Evolutionary conservation across 2,888 invertebrate species (phyloP), one percentile per base, ranked within the genome.

Genomic region (Eupeodes latifasciatus): DNA sequence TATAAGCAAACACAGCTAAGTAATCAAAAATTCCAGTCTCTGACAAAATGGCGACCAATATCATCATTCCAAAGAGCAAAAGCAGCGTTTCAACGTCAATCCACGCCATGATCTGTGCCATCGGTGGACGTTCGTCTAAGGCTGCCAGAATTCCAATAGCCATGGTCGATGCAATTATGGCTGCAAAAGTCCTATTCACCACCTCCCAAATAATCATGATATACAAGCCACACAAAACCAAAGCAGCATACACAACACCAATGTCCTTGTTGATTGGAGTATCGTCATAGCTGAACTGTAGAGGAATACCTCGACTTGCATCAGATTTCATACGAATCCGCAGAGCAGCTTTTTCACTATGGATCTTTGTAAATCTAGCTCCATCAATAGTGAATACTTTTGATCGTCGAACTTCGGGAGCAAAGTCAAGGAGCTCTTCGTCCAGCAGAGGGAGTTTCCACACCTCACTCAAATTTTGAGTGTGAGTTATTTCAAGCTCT

Each of bases 21-120:
- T 96, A 97, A 93, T 97, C 97, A 91, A 97, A 97, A 90, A 97
- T 94, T 2, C 97, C 97, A 0, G 97, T 97, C 92, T 97, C 97
- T 3, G 96, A 96, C 62, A 97, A 94, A 79, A 97, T 95, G 10
- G 96, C 96, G 4, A 97, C 97, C 53, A 97, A 93, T 9, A 96
- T 95, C 97, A 97, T 97, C 97, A 97, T 97, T 2, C 96, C 96
- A 90, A 96, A 96, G 0, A 96, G 93, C 67, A 96, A 91, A 47
- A 96, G 92, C 40, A 96, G 91, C 0, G 96, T 96, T 91, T 96
- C 96, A 55, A 96, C 94, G 91, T 97, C 96, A 53, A 97, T 95
- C 97, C 97, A 97, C 0, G 96, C 95, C 90, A 97, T 95, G 2
- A 97, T 94, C 5, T 96, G 95, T 12, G 94, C 93, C 94, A 96